These are phyloP conservation scores for Campoplex capitator DNA, from an alignment of 2,888 invertebrate genomes.

Conservation along the genomic window DNA sequence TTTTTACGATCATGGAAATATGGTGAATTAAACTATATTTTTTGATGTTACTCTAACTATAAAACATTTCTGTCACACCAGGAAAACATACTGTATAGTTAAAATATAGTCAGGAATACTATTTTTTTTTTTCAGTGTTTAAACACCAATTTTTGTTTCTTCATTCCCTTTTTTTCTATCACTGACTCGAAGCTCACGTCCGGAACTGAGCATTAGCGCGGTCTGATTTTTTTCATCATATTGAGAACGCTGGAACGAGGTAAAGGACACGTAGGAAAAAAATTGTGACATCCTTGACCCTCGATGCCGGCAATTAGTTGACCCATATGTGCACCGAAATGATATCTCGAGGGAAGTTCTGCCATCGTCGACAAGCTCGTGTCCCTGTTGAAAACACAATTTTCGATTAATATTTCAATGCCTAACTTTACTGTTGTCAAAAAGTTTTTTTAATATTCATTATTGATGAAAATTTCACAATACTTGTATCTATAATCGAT, in stretches of 20 bases:
- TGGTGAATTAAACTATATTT: neutral
- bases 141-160: neutral
- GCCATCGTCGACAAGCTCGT: slow-evolving; percentile 88
- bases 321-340: slow-evolving; percentile 90
- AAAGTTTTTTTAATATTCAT: neutral
- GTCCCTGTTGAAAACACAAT: slow-evolving; percentile 85
- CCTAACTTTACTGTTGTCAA: too few species aligned
- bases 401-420: neutral
- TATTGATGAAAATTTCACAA: neutral
- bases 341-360: slow-evolving; percentile 88
- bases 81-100: too few species aligned
- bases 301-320: slow-evolving; percentile 88
- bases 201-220: slow-evolving; percentile 71
- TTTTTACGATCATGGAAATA: neutral
- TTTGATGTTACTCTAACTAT: neutral
- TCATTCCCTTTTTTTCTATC: neutral
- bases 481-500: too few species aligned
- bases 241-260: slow-evolving; percentile 88
- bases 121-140: too few species aligned
- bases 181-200: neutral
- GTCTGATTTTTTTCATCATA: slow-evolving; percentile 88
- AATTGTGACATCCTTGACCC: slow-evolving; percentile 89
- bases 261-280: slow-evolving; percentile 88
- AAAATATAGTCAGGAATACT: too few species aligned
- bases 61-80: neutral